Evolutionary conservation across 1,140 invertebrate species (phyloP).

Genomic region (Apis dorsata): DNA sequence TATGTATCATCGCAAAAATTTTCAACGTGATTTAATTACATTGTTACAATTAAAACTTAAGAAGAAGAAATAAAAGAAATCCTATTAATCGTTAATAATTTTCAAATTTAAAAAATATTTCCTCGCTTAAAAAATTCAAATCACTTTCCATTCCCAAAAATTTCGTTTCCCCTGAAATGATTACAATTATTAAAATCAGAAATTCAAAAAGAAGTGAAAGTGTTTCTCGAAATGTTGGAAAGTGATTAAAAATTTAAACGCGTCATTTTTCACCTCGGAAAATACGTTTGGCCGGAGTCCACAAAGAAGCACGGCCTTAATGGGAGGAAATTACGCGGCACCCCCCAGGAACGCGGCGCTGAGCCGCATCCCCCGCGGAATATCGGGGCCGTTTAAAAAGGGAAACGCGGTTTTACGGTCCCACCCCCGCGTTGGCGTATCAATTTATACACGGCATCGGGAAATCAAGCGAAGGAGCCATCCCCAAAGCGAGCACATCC

Average conservation of each 20-base stretch:
- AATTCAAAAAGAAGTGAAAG: no score
- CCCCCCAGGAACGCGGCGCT: conserved; percentile 32
- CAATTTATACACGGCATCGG: conserved; percentile 71
- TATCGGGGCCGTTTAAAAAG: conserved; percentile 61
- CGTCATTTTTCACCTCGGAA: background rate
- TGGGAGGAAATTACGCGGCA: conserved; percentile 43
- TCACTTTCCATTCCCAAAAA: no score
- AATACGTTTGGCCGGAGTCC: background rate
- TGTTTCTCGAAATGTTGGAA: no score
- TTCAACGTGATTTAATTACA: no score
- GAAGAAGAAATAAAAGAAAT: no score
- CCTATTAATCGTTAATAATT: no score
- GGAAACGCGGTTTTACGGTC: conserved; percentile 49
- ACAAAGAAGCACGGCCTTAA: background rate
- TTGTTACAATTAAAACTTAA: no score
- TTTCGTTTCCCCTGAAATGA: no score
- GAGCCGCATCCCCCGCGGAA: conserved; percentile 46
- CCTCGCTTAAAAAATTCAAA: no score
- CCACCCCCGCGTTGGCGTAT: conserved; percentile 62
- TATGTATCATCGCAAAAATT: no score
- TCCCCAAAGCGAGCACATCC: conserved; percentile 48
- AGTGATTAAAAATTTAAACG: background rate
- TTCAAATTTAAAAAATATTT: no score
- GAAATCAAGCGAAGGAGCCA: conserved; percentile 75
- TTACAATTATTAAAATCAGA: no score